Evolutionary conservation across 1,140 invertebrate genomes (phyloP), one percentile per base, ranked within the genome.

Genomic region (Lucilia cuprina): DNA sequence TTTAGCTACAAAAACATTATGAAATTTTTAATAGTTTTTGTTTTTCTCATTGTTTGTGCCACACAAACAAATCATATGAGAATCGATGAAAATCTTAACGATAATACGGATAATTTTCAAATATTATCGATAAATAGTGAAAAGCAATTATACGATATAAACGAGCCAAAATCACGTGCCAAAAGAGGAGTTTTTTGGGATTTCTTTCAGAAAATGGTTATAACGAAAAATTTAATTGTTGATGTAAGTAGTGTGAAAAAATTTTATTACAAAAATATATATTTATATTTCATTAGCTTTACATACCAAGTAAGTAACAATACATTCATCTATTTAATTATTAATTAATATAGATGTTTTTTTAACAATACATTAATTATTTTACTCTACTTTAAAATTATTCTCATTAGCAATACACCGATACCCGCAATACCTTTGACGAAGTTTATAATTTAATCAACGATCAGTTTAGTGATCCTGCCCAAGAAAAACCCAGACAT

Each of bases 391-490:
- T 49, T 49, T 14, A 2, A 2, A 49, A 12, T 49, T 49, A 14
- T 12, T 49, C 9, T 9, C 49, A 49, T 14, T 60, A 91, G 90
- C 90, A 91, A 91, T 90, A 89, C 49, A 86, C 87, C 7, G 90
- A 91, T 19, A 91, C 90, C 0, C 80, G 85, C 3, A 86, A 90
- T 50, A 88, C 90, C 3, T 82, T 91, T 0, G 87, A 88, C 21
- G 87, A 89, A 5, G 87, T 91, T 0, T 89, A 87, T 55, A 90
- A 91, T 50, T 86, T 87, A 12, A 82, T 91, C 0, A 89, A 88
- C 19, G 88, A 90, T n/a, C 87, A 88, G 35, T 91, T 91, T 21
- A 88, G 87, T 21, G 90, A 91, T 85, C 88, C 90, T 4, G 89
- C 86, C 0, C 86, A 88, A 0, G 41, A 14, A 1, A 88, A 89